phyloP scores from a whole-genome alignment of 2,797 vertebrate species.

The Melanogrammus aeglefinus region DNA sequence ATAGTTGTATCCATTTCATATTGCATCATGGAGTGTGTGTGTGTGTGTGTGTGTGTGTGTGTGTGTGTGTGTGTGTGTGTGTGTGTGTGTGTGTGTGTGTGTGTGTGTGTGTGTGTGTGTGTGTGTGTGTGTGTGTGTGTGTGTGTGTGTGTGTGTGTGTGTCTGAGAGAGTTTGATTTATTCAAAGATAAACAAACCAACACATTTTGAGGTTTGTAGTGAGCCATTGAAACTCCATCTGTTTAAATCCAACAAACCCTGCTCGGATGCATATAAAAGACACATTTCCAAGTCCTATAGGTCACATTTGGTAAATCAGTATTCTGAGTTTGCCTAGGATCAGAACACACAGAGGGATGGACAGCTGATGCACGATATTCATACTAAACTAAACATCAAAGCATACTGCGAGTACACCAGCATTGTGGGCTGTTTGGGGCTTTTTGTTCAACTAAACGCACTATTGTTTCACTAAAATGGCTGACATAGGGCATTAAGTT shows the following conservation, averaged over 20 bases:
- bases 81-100: background rate
- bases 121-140: background rate
- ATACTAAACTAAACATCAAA: slow-evolving; percentile 11
- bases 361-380: slow-evolving; percentile 30
- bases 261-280: background rate
- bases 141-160: background rate
- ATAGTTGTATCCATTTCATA: background rate
- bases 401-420: slow-evolving; percentile 29
- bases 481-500: slow-evolving; percentile 35
- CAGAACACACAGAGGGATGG: slow-evolving; percentile 9
- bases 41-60: background rate
- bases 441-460: slow-evolving; percentile 33
- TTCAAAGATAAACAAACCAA: background rate
- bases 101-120: background rate
- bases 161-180: background rate
- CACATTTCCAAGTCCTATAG: background rate
- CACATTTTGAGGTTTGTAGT: background rate
- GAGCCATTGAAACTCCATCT: background rate
- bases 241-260: background rate
- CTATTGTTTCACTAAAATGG: slow-evolving; percentile 25
- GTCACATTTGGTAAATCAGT: background rate
- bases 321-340: background rate
- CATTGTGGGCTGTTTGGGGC: slow-evolving; percentile 34
- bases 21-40: background rate
- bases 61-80: slow-evolving; percentile 10